Percentiles rank a stretch among this genome's conserved stretches.
Conservation (phyloP, 2,797 vertebrate species). For the Mormyrops attenuatus region DNA sequence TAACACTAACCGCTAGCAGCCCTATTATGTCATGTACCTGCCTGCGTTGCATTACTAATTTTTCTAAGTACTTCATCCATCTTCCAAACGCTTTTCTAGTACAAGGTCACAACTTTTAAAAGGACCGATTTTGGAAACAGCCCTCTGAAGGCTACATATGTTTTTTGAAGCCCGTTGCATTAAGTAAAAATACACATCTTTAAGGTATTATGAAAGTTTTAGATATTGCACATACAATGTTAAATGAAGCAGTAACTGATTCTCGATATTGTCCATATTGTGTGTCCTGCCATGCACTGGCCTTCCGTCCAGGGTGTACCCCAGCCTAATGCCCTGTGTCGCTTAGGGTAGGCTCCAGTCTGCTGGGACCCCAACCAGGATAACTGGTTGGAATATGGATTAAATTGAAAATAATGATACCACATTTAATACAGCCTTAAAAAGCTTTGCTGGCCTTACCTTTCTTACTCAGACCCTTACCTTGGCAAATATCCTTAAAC, state of each 20-base stretch:
- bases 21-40: neutral
- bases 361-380: neutral
- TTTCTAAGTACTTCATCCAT: neutral
- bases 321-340: neutral
- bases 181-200: neutral
- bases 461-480: neutral
- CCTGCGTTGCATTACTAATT: neutral
- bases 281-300: neutral
- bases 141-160: neutral
- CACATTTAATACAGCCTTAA: neutral
- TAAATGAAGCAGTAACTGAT: neutral
- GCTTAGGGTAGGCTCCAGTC: neutral
- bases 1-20: neutral
- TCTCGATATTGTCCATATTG: neutral
- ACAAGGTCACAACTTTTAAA: neutral
- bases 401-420: neutral
- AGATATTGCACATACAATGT: neutral
- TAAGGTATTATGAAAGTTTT: neutral
- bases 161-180: neutral
- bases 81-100: neutral
- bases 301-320: neutral
- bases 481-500: neutral
- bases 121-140: neutral
- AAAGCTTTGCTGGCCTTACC: neutral
- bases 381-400: neutral